Evolutionary conservation across 1,140 invertebrate species (phyloP), one percentile per base, ranked within the genome.

Genomic region (Gryon sp.): DNA sequence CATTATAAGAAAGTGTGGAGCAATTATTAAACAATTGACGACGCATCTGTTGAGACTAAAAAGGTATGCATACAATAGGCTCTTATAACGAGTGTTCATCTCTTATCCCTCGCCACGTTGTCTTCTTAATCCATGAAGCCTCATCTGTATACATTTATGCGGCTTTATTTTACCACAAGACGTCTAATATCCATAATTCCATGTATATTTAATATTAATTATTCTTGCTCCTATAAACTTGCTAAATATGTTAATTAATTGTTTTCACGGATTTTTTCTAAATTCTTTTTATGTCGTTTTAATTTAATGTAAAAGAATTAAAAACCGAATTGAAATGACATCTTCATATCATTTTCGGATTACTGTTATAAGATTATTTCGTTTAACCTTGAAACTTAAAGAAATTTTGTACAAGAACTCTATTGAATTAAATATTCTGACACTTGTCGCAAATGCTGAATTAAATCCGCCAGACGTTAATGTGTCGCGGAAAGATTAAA

Each of bases 11-110:
- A 53, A 75, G 45, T 66, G 53, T 50, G 62, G 26, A 60, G 62
- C 53, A 68, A 66, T 75, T 75, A 75, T 62, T 60, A 68, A 75
- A 66, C 63, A 75, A 68, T 75, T 52, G 72, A 75, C 72, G 62
- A 68, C 40, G 62, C 55, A 75, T 75, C 55, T 75, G 72, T 66
- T 75, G 62, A 75, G 53, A 53, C 62, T 66, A 62, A 75, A 73
- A 75, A 68, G 62, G 62, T 62, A 62, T 55, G 62, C 62, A 55
- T 68, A 74, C 63, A 75, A 75, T 75, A 24, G 62, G 11, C 60
- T 62, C 72, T 68, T 52, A 55, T 52, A 75, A 68, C 53, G 72
- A 75, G 72, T 62, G 63, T 75, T 68, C 62, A 26, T 62, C 62
- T 62, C 72, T 75, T 75, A 68, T 55, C 55, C 55, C 53, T 48